Percentiles rank a stretch among this genome's conserved stretches.
These are phyloP conservation scores for Strigamia maritima DNA, from an alignment of 2,888 invertebrate species.

Conservation along the genomic window DNA sequence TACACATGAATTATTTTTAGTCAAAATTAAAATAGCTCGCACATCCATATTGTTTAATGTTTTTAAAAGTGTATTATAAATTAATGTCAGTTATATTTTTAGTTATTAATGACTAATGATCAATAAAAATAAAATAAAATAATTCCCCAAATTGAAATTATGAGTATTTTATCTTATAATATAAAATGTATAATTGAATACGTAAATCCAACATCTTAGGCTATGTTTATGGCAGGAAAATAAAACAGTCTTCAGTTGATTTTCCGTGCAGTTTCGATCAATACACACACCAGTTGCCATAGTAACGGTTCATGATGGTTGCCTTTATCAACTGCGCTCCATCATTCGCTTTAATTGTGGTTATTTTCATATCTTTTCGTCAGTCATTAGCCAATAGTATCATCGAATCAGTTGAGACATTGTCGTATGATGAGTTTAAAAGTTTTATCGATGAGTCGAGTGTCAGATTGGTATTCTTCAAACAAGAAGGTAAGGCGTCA, in stretches of 20 bases:
- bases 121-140: not conserved
- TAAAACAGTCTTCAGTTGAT: conserved; percentile 8
- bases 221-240: not conserved
- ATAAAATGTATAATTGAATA: not conserved
- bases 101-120: not conserved
- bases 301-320: conserved; percentile 31
- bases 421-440: not conserved
- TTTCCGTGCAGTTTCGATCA: not conserved
- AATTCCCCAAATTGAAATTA: not conserved
- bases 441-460: conserved; percentile 20
- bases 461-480: conserved; percentile 14
- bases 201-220: not conserved
- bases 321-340: conserved; percentile 20
- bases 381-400: not conserved
- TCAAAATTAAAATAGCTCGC: not conserved
- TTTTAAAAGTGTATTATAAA: not conserved
- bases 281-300: conserved; percentile 19
- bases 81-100: not conserved
- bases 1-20: not conserved
- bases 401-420: not conserved
- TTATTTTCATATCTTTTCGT: not conserved
- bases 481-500: conserved; percentile 26
- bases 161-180: not conserved
- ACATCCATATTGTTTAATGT: not conserved
- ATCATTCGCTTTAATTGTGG: not conserved